Evolutionary conservation across 1,140 invertebrate species (phyloP), one percentile per base, ranked within the genome.

Genomic region (Rhynchophorus ferrugineus): DNA sequence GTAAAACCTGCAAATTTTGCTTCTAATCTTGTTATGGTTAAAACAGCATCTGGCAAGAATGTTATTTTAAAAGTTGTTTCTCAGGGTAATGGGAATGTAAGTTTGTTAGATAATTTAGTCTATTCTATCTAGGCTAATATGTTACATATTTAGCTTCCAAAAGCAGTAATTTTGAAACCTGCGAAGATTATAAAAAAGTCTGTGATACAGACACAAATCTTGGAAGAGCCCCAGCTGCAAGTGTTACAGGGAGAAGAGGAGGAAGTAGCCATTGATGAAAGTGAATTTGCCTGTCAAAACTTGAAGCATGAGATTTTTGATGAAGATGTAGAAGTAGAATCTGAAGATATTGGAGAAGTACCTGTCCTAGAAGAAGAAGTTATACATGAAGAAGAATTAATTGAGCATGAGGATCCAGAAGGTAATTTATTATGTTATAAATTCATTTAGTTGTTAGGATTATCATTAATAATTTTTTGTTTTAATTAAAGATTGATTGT

Each of bases 31-130:
- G 63, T 69, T 29, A 59, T 69, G 59, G 67, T 69, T 1, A 69
- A 67, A 55, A 69, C 65, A 9, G 61, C 67, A 13, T 67, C 65
- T 16, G 67, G 67, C 1, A 69, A 69, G 54, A 69, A 69, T 51
- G 65, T 69, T 14, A 60, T 69, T n/a, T 41, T 69, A 8, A 67
- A 69, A 55, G 67, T 69, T 20, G 59, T 69, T 35, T 64, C 67
- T 14, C 67, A 69, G 52, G 57, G 55, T 29, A 61, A 53, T 21
- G 53, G 49, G 54, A 49, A 49, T 44, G 53, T 55, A 24, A 50
- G 47, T 54, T 11, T 34, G 3, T 8, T 45, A 50, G 17, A 2
- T 16, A 1, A 34, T 22, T 43, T 43, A 20, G 8, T 11, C 20
- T 17, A 19, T 8, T 21, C 41, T 3, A 3, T 16, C 39, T 48